phyloP scores from a whole-genome alignment of 1,140 invertebrate species.

The Nasonia giraulti region DNA sequence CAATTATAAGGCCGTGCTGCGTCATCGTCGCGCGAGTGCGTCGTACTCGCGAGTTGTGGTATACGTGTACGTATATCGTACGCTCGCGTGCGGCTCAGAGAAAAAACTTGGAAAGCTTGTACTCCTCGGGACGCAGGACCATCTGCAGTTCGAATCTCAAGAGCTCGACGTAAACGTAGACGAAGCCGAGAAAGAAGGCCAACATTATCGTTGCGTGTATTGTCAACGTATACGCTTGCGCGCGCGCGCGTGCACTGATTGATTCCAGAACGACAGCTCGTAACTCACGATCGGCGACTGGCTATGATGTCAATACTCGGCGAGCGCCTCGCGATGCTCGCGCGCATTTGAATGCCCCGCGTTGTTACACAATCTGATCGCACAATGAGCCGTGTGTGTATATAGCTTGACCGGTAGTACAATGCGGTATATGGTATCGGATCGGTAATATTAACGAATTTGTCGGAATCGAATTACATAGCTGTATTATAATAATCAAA shows the following conservation, averaged over 20 bases:
- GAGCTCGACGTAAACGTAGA: conserved; percentile 65
- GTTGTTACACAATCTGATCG: too few relatives aligned
- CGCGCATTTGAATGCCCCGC: too few relatives aligned
- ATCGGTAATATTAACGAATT: too few relatives aligned
- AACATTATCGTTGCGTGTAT: conserved; percentile 59
- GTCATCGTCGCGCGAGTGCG: conserved; percentile 21
- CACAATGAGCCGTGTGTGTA: too few relatives aligned
- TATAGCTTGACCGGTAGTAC: too few relatives aligned
- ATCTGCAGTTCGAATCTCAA: conserved; percentile 67
- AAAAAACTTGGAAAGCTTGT: conserved; percentile 65
- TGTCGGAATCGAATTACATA: conserved; percentile 1
- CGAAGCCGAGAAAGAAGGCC: conserved; percentile 64
- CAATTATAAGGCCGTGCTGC: neutral
- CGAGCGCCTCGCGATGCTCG: too few relatives aligned
- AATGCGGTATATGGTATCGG: too few relatives aligned
- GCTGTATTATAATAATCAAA: neutral
- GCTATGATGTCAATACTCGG: neutral
- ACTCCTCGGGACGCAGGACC: conserved; percentile 61
- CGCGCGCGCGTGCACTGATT: neutral
- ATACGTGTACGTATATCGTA: neutral
- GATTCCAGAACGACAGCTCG: neutral
- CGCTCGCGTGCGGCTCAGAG: conserved; percentile 39
- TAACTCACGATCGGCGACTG: neutral
- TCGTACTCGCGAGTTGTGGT: neutral
- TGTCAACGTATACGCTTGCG: neutral